phyloP scores from a whole-genome alignment of 2,113 vertebrate species.

The Erythrocercus mccallii region DNA sequence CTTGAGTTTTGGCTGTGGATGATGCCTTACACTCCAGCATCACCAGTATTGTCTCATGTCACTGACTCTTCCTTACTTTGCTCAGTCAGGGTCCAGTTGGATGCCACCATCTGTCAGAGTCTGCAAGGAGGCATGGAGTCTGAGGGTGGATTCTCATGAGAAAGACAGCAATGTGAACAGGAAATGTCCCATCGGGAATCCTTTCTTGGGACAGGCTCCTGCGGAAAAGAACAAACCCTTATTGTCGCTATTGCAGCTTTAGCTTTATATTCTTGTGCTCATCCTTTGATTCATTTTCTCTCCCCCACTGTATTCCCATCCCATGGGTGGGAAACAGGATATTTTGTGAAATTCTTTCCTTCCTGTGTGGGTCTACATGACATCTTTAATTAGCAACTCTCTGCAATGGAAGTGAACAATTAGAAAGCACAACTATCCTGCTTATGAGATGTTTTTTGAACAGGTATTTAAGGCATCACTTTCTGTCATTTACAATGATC shows the following conservation, averaged over 20 bases:
- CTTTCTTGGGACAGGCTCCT: slow-evolving; percentile 67
- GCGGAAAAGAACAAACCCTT: slow-evolving; percentile 72
- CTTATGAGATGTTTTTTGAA: not conserved
- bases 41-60: not conserved
- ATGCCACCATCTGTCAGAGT: slow-evolving; percentile 38
- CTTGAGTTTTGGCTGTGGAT: not conserved
- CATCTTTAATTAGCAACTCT: slow-evolving; percentile 41
- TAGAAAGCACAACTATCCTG: slow-evolving; percentile 3
- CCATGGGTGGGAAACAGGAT: slow-evolving; percentile 70
- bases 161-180: slow-evolving; percentile 71
- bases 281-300: slow-evolving; percentile 72
- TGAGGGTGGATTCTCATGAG: slow-evolving; percentile 72
- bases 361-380: slow-evolving; percentile 33
- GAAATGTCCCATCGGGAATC: slow-evolving; percentile 70
- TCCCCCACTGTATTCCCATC: slow-evolving; percentile 59
- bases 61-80: not conserved
- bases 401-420: slow-evolving; percentile 13
- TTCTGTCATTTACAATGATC: not conserved
- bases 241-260: slow-evolving; percentile 58
- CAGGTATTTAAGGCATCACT: slow-evolving; percentile 21
- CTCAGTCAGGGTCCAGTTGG: not conserved
- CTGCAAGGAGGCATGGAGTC: not conserved
- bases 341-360: slow-evolving; percentile 66
- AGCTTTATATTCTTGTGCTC: slow-evolving; percentile 46
- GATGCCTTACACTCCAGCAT: not conserved